These are phyloP conservation scores for Cygnus buccinator DNA, from an alignment of 2,113 vertebrate genomes.

Conservation along the genomic window DNA sequence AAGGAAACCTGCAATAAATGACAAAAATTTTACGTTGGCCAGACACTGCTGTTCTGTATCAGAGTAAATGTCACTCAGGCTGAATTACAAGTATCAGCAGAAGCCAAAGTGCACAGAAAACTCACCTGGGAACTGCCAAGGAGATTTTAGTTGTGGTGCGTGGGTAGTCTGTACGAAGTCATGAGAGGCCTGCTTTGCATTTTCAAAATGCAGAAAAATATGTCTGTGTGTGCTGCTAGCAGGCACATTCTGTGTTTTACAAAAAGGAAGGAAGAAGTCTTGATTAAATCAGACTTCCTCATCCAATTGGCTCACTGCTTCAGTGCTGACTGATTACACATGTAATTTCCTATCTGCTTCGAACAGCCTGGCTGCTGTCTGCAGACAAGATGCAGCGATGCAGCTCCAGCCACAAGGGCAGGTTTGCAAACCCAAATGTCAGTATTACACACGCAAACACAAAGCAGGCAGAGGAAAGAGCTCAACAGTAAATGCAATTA, in stretches of 20 bases:
- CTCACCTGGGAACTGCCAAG: background rate
- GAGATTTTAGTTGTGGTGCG: fast-evolving
- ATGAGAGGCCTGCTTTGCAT: background rate
- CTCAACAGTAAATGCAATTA: fast-evolving
- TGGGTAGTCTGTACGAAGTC: fast-evolving
- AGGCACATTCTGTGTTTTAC: background rate
- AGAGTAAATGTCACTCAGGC: background rate
- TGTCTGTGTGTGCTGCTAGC: background rate
- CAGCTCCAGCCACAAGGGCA: background rate
- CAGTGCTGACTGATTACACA: background rate
- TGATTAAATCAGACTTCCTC: constrained; percentile 20
- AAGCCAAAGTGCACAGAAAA: background rate
- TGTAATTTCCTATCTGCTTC: background rate
- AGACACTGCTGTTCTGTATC: background rate
- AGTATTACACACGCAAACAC: background rate
- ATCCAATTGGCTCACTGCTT: background rate
- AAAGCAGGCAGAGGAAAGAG: too few relatives aligned
- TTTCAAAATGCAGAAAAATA: background rate
- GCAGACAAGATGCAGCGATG: fast-evolving
- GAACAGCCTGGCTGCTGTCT: background rate
- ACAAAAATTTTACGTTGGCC: background rate
- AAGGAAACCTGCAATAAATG: background rate
- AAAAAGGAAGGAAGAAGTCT: constrained; percentile 58
- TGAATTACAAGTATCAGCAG: fast-evolving
- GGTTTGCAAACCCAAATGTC: background rate